Evolutionary conservation across 2,797 vertebrate species (phyloP).

Genomic region (Sebastes kiyomatsui): DNA sequence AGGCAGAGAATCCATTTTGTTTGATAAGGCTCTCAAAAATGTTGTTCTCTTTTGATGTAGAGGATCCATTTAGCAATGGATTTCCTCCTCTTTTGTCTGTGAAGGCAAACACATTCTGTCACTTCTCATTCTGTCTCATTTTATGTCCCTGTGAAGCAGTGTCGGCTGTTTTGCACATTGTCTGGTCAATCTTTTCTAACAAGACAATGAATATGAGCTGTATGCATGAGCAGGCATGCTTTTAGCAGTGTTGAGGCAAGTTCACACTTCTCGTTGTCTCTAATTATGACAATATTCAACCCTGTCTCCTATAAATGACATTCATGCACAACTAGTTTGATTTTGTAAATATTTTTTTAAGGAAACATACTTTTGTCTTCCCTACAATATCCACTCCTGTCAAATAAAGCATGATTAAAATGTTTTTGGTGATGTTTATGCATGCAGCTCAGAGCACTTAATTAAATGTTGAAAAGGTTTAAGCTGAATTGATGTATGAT

Average conservation of each 20-base stretch:
- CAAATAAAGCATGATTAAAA: too few species aligned
- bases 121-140: conserved; percentile 38
- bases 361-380: neutral
- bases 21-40: conserved; percentile 21
- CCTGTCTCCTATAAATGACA: neutral
- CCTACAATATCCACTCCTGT: too few species aligned
- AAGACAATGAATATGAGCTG: conserved; percentile 22
- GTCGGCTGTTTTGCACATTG: neutral
- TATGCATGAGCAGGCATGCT: conserved; percentile 8
- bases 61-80: conserved; percentile 49
- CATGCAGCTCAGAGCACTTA: too few species aligned
- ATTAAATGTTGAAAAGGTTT: too few species aligned
- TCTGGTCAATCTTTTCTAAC: conserved; percentile 7
- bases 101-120: conserved; percentile 38
- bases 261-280: neutral
- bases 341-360: neutral
- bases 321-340: neutral
- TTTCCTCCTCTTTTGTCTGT: conserved; percentile 37
- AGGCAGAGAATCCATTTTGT: conserved; percentile 21
- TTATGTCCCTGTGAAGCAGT: conserved; percentile 5
- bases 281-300: conserved; percentile 4
- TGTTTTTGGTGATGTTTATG: too few species aligned
- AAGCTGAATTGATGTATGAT: too few species aligned
- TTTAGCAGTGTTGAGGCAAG: neutral
- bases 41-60: conserved; percentile 41